Evolutionary conservation across 2,113 vertebrate species (phyloP).

Genomic region (Zosterops pallidus): DNA sequence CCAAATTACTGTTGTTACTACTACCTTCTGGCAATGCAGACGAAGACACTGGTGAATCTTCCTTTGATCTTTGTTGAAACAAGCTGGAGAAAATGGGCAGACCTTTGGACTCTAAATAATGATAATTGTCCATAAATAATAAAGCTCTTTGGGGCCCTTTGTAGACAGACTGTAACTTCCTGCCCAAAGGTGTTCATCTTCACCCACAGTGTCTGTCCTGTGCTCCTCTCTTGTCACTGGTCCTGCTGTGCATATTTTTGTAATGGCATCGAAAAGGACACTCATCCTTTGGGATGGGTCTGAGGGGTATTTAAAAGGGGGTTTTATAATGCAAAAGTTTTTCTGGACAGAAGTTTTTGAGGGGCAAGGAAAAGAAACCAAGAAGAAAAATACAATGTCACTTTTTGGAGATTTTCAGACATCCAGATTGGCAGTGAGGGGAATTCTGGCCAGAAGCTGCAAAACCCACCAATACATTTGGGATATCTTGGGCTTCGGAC

Average conservation of each 20-base stretch:
- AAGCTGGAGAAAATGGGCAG: slow-evolving; percentile 3
- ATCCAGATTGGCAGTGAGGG: not conserved
- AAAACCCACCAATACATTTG: not conserved
- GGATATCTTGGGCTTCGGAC: not conserved
- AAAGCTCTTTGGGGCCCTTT: not conserved
- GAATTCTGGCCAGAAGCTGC: not conserved
- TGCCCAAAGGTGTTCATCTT: not conserved
- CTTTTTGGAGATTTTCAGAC: not conserved
- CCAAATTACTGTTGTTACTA: not conserved
- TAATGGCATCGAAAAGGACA: not conserved
- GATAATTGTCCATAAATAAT: not conserved
- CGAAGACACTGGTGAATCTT: not conserved
- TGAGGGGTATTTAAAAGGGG: not conserved
- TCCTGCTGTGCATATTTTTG: not conserved
- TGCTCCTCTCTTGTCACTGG: not conserved
- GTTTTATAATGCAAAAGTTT: not conserved
- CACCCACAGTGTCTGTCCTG: not conserved
- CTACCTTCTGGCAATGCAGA: slow-evolving; percentile 19
- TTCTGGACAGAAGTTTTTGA: not conserved
- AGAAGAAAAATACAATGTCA: not conserved
- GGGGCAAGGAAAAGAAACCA: not conserved
- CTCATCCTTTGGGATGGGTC: not conserved
- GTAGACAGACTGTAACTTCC: not conserved
- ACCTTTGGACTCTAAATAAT: not conserved
- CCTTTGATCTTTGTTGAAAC: slow-evolving; percentile 45